These are phyloP conservation scores for Parus major DNA, from an alignment of 2,113 vertebrate genomes.

Conservation along the genomic window DNA sequence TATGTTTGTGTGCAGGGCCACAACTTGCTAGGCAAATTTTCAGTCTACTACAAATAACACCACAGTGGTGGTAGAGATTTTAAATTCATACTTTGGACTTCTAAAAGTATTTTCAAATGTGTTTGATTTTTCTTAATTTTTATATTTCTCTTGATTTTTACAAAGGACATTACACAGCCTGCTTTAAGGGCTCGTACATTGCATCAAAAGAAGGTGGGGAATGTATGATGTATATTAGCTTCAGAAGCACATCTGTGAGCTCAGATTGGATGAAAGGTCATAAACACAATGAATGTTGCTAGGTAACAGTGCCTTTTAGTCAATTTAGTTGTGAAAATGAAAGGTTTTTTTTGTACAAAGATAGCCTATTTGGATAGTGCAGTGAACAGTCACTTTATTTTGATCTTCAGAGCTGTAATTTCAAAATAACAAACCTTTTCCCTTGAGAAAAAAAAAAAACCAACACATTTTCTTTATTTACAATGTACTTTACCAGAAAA, in stretches of 20 bases:
- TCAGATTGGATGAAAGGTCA: conserved; percentile 84
- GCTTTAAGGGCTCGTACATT: conserved; percentile 42
- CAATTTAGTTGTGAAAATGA: conserved; percentile 84
- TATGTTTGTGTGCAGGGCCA: neutral
- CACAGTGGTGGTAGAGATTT: neutral
- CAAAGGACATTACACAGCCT: conserved; percentile 52
- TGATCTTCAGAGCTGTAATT: conserved; percentile 79
- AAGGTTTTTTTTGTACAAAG: conserved; percentile 78
- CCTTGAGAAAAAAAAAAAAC: neutral
- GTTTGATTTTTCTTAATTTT: neutral
- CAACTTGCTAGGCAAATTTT: neutral
- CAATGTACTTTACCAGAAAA: conserved; percentile 48
- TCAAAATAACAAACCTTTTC: conserved; percentile 74
- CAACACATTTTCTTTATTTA: conserved; percentile 57
- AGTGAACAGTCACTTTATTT: conserved; percentile 84
- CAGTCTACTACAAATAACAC: neutral
- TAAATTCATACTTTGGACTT: conserved; percentile 14
- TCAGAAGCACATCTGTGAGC: conserved; percentile 82
- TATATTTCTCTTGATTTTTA: conserved; percentile 50
- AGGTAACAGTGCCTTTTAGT: conserved; percentile 86
- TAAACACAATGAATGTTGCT: conserved; percentile 87
- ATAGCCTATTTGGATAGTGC: conserved; percentile 79
- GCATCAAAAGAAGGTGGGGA: conserved; percentile 65
- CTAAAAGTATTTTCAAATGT: conserved; percentile 34
- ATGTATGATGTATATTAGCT: conserved; percentile 80